Conservation (phyloP, 2,113 vertebrate genomes). For the Alectura lathami region DNA sequence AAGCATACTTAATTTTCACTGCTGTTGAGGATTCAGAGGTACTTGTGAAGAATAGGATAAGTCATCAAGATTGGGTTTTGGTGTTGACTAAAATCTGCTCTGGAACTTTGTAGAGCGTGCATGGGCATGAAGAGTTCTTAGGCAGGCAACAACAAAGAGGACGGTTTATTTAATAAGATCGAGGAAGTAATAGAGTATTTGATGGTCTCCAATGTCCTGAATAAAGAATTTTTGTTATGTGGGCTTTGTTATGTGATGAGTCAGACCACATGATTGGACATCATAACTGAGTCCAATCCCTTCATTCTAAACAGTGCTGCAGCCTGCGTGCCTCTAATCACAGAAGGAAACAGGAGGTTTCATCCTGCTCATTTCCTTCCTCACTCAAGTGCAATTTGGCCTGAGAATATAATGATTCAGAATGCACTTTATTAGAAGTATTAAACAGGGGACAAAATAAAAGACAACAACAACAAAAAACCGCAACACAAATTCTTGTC, state of each 20-base stretch:
- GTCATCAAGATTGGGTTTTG: neutral
- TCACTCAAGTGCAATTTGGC: slow-evolving; percentile 1
- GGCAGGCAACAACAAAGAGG: neutral
- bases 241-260: neutral
- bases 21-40: neutral
- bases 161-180: neutral
- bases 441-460: neutral
- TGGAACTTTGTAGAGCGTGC: neutral
- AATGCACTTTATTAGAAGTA: neutral
- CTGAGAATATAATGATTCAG: slow-evolving; percentile 4
- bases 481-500: neutral
- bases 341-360: neutral
- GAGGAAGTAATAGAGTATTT: neutral
- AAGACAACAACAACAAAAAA: neutral
- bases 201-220: neutral
- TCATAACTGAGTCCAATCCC: neutral
- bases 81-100: neutral
- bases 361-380: slow-evolving; percentile 1
- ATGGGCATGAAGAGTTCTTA: neutral
- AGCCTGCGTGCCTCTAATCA: neutral
- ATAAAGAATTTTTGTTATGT: slow-evolving; percentile 16
- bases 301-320: neutral
- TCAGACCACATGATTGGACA: neutral
- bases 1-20: neutral
- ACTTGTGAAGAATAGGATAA: neutral